Base-by-base conservation (phyloP, 2,888 invertebrate species). In the Sinopyrophorus schimmeli region DNA sequence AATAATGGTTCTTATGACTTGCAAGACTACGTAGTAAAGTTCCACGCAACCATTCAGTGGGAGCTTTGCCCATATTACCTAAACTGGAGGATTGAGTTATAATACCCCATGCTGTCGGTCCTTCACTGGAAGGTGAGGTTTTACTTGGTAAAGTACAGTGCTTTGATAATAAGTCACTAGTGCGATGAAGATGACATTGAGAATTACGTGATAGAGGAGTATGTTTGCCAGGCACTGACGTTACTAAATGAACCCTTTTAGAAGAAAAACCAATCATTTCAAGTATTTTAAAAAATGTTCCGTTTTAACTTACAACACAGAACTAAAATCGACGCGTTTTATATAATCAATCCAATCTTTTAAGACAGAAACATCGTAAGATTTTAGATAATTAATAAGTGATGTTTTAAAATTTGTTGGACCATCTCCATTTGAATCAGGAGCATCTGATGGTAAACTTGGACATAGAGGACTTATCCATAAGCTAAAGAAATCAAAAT, bases 41-140 rank as follows among this genome's bases (percentile, higher is more conserved):
- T 0, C 84, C 82, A 3, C 82, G 79, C 49, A 96, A 74, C 95
- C 95, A 96, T 26, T 78, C 70, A 5, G 77, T 75, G 0, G 84
- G 75, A 35, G 78, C 81, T 6, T 83, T 77, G 1, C 95, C 95
- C 37, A 91, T 79, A 52, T 87, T 87, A 14, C 96, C 97, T 24
- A 97, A 85, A 57, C 94, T 95, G 17, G 94, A 95, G 42, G 92
- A 88, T 73, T 97, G 96, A 0, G 88, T 88, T 2, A 93, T 70
- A 0, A 95, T 75, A 0, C 69, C 68, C 73, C 73, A 73, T 2
- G 70, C 60, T 6, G 68, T 43, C 5, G 72, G 70, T 1, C 71
- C 72, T 63, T 71, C 72, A 53, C 65, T 66, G 51, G 69, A 52
- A 1, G 70, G 64, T 3, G 64, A 64, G 2, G 68, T 68, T 63